Evolutionary conservation across 2,797 vertebrate species (phyloP), one percentile per base, ranked within the genome.

Genomic region (Pantherophis alleghaniensis): DNA sequence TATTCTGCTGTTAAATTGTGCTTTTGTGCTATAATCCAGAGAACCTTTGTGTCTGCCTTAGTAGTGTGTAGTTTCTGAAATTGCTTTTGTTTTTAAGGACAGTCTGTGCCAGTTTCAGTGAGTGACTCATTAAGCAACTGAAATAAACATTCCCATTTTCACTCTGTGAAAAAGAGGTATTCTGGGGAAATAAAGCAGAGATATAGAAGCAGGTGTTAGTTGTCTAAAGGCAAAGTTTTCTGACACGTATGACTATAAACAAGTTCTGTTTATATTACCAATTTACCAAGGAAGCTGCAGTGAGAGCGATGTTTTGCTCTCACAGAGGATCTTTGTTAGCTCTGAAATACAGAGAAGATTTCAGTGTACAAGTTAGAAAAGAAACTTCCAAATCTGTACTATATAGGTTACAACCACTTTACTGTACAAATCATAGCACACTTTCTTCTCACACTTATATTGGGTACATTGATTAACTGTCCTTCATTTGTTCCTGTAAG

Each of bases 21-120:
- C 98, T 98, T 91, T 99, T 99, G 99, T 99, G 96, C 98, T 96
- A 96, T 91, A 96, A 97, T 97, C 98, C 97, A 97, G 96, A 97
- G 97, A 98, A 97, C 97, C 98, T 98, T 98, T 98, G 98, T 98
- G 97, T 97, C 95, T 98, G 97, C 97, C 97, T 97, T 98, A 95
- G 96, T 97, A 96, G 97, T 97, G 96, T 97, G 97, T 97, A 97
- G 95, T 98, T 97, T 97, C 95, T 97, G 97, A 97, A 98, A 98
- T 98, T 98, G 98, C 97, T 97, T 97, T 98, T 98, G 97, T 97
- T 97, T 98, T 97, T 96, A 94, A 93, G 92, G 95, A 96, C 97
- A 95, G 93, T 97, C 94, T 94, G 97, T 97, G 96, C 97, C 97
- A 98, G 96, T 97, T 97, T 96, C 97, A 96, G 88, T 96, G 96